These are phyloP conservation scores for Dipodomys merriami DNA, from an alignment of 2,113 vertebrate species.

Conservation along the genomic window DNA sequence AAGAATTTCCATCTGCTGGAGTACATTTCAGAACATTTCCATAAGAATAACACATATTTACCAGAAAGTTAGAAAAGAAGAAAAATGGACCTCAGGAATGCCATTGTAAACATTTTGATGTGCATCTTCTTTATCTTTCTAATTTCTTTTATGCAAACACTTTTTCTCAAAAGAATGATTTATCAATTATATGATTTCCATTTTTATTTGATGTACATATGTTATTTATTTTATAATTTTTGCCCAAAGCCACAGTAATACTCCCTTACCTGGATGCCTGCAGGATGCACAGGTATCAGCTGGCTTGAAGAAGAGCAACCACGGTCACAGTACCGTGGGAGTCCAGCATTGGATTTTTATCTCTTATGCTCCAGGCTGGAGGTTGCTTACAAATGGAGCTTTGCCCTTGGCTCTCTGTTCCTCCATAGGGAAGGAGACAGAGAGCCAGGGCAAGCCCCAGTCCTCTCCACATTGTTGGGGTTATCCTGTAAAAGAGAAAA, in stretches of 20 bases:
- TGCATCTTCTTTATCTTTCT: background rate
- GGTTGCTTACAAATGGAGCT: slow-evolving; percentile 88
- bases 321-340: slow-evolving; percentile 90
- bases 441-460: slow-evolving; percentile 92
- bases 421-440: slow-evolving; percentile 91
- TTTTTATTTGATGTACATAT: background rate
- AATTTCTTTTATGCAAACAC: slow-evolving; percentile 6
- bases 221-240: background rate
- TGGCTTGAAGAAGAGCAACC: slow-evolving; percentile 94
- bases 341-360: slow-evolving; percentile 90
- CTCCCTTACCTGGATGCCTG: slow-evolving; percentile 93
- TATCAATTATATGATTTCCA: background rate
- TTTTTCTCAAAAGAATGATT: slow-evolving; percentile 33
- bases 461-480: slow-evolving; percentile 90
- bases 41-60: slow-evolving; percentile 29
- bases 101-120: background rate
- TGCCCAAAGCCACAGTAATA: background rate
- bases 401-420: slow-evolving; percentile 88
- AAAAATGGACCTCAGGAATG: background rate
- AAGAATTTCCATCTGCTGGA: background rate
- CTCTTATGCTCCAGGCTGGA: slow-evolving; percentile 90
- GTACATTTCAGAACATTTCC: slow-evolving; percentile 32
- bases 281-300: slow-evolving; percentile 94
- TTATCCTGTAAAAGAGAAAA: slow-evolving; percentile 80
- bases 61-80: slow-evolving; percentile 41